A percentile compares a stretch with the other conserved stretches of the same genome.
phyloP scores from a whole-genome alignment of 2,797 vertebrate species.

The Sebastes minor region DNA sequence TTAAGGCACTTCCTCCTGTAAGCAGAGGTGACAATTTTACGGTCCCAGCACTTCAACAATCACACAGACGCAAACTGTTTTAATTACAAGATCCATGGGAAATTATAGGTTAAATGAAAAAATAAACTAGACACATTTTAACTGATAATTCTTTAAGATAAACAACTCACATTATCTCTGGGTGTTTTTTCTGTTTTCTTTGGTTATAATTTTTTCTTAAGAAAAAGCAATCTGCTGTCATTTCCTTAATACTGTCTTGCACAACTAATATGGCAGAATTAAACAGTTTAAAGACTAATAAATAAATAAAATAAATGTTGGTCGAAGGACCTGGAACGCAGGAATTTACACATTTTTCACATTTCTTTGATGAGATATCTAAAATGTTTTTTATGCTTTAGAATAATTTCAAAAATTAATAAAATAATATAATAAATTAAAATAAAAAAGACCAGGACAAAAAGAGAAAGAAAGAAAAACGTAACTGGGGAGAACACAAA shows the following conservation, averaged over 20 bases:
- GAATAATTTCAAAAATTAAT: neutral
- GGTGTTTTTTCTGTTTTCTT: neutral
- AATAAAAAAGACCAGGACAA: slow-evolving; percentile 19
- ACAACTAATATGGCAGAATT: neutral
- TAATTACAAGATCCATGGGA: slow-evolving; percentile 63
- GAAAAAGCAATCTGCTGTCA: neutral
- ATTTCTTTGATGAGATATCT: slow-evolving; percentile 10
- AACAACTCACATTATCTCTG: slow-evolving; percentile 5
- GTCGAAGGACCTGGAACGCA: neutral
- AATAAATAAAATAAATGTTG: slow-evolving; percentile 17
- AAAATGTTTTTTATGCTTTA: slow-evolving; percentile 17
- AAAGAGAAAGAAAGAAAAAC: slow-evolving; percentile 14
- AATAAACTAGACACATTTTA: slow-evolving; percentile 6
- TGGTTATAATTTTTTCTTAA: neutral
- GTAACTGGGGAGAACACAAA: slow-evolving; percentile 24
- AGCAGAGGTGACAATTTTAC: slow-evolving; percentile 92
- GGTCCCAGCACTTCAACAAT: slow-evolving; percentile 79
- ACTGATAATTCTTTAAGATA: slow-evolving; percentile 21
- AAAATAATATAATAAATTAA: neutral
- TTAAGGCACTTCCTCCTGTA: slow-evolving; percentile 87
- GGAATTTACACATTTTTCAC: slow-evolving; percentile 6
- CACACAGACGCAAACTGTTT: slow-evolving; percentile 68
- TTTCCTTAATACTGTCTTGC: neutral
- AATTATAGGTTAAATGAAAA: slow-evolving; percentile 23
- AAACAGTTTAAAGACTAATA: neutral